Percentiles rank a stretch among this genome's conserved stretches.
Evolutionary conservation across 2,888 invertebrate species (phyloP).

Genomic region (Callyntrura sp.): DNA sequence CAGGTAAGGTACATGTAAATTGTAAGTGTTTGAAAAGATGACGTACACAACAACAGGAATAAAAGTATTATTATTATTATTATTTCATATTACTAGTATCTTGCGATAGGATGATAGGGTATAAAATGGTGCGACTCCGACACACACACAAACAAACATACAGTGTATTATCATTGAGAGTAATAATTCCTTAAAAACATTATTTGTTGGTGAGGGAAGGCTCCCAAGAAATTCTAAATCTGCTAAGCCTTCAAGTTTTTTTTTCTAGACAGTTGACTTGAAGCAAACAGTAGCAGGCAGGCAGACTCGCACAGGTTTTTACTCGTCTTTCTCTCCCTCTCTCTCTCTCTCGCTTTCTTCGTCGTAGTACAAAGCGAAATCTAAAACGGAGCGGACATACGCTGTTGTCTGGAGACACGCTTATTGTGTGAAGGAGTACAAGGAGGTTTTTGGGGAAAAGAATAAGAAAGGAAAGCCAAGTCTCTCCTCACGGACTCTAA

Average conservation of each 20-base stretch:
- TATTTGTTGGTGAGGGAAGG: conserved; percentile 51
- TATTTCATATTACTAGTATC: background rate
- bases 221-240: conserved; percentile 66
- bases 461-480: conserved; percentile 68
- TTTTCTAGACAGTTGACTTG: conserved; percentile 49
- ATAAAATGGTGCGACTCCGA: background rate
- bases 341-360: background rate
- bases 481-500: conserved; percentile 84
- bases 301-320: conserved; percentile 41
- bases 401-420: background rate
- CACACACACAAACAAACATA: background rate
- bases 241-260: conserved; percentile 68
- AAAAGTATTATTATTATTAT: too few species aligned
- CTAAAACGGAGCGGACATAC: conserved; percentile 11
- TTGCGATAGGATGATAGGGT: too few species aligned
- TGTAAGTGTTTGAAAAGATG: conserved; percentile 59
- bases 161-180: conserved; percentile 30
- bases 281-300: conserved; percentile 2
- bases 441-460: conserved; percentile 28
- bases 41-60: conserved; percentile 3
- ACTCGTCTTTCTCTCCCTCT: background rate
- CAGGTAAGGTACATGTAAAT: conserved; percentile 68
- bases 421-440: background rate
- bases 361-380: conserved; percentile 15
- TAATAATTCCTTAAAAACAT: conserved; percentile 55